phyloP scores from a whole-genome alignment of 2,888 invertebrate species.

The Calephelis perditalis region DNA sequence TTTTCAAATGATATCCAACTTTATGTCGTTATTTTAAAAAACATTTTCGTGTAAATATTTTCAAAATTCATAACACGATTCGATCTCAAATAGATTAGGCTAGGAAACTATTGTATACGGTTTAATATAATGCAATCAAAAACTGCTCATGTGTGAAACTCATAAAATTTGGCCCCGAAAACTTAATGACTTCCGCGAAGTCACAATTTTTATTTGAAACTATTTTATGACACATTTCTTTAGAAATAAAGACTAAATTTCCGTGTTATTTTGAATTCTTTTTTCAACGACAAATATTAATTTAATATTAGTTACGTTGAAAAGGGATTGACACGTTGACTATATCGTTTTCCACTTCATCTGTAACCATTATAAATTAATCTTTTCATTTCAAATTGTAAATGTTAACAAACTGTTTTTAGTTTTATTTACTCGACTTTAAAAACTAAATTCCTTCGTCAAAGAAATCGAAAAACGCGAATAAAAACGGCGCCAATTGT shows the following conservation, averaged over 20 bases:
- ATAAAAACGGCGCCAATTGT: constrained; percentile 42
- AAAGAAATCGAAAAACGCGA: constrained; percentile 20
- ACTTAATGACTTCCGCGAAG: constrained; percentile 45
- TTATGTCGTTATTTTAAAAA: neutral
- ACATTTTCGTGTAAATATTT: constrained; percentile 19
- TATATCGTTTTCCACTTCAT: constrained; percentile 74
- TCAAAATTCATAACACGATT: constrained; percentile 37
- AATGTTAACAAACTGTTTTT: constrained; percentile 13
- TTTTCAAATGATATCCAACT: neutral
- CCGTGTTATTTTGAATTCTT: constrained; percentile 39
- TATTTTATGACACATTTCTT: constrained; percentile 11
- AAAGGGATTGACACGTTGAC: constrained; percentile 69
- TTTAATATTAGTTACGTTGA: constrained; percentile 68
- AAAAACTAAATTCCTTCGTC: constrained; percentile 16
- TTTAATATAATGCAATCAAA: constrained; percentile 51
- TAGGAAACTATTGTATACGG: constrained; percentile 33
- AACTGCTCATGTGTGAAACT: constrained; percentile 49
- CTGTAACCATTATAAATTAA: constrained; percentile 56
- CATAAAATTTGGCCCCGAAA: constrained; percentile 45
- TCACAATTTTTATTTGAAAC: constrained; percentile 16
- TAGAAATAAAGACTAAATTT: constrained; percentile 38
- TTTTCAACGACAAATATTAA: constrained; percentile 55
- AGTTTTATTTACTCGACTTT: constrained; percentile 3
- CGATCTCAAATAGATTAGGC: constrained; percentile 44
- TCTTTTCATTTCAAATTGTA: constrained; percentile 31